Evolutionary conservation across 2,113 vertebrate species (phyloP).

Genomic region (Datnioides undecimradiatus): DNA sequence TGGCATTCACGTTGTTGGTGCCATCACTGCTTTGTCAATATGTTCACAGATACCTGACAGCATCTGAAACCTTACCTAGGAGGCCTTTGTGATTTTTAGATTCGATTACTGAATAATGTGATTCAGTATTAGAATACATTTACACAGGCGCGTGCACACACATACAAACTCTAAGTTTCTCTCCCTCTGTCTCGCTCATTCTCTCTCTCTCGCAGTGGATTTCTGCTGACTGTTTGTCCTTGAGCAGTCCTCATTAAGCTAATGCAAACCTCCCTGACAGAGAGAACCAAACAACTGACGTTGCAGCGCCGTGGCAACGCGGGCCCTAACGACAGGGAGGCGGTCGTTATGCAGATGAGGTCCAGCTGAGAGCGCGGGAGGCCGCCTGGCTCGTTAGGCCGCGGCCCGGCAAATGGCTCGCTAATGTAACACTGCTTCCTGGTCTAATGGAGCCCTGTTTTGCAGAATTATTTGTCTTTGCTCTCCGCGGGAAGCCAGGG

Average conservation of each 20-base stretch:
- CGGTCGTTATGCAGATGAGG: conserved; percentile 99
- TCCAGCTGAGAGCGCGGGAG: conserved; percentile 82
- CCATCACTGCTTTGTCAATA: conserved; percentile 78
- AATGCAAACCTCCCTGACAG: conserved; percentile 99
- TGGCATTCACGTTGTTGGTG: conserved; percentile 68
- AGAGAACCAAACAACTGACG: conserved; percentile 98
- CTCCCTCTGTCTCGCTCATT: conserved; percentile 77
- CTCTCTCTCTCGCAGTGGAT: conserved; percentile 90
- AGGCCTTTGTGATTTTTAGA: conserved; percentile 77
- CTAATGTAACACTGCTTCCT: conserved; percentile 98
- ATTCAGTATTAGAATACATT: conserved; percentile 79
- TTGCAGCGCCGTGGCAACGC: conserved; percentile 80
- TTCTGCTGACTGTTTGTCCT: conserved; percentile 99
- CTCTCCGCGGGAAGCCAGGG: conserved; percentile 50
- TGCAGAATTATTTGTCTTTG: conserved; percentile 88
- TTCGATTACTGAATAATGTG: conserved; percentile 82
- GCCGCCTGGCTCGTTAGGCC: conserved; percentile 98
- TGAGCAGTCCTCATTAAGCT: conserved; percentile 99
- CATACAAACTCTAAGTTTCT: conserved; percentile 65
- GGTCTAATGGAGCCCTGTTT: conserved; percentile 97
- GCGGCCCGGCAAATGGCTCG: conserved; percentile 99
- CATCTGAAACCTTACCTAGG: conserved; percentile 68
- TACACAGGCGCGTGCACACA: conserved; percentile 65
- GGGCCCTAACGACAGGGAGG: conserved; percentile 83
- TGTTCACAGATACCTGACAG: conserved; percentile 77